These are phyloP conservation scores for Teleopsis dalmanni DNA, from an alignment of 1,140 invertebrate species.

Conservation along the genomic window DNA sequence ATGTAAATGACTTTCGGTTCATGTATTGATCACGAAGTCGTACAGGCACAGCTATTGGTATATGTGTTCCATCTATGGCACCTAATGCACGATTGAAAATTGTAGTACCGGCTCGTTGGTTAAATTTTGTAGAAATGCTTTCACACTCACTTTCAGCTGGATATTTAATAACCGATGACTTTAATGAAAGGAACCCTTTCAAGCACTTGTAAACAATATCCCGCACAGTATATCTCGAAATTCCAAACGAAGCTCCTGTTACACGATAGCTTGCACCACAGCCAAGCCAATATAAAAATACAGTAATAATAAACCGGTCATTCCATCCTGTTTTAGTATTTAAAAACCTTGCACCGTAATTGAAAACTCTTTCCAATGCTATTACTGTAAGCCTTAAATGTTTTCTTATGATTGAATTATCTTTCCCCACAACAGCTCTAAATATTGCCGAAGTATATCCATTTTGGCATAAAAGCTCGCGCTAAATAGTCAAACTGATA, in stretches of 20 bases:
- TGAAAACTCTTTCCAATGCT: background rate
- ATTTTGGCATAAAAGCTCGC: too few relatives aligned
- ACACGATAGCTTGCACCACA: background rate
- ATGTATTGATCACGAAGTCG: background rate
- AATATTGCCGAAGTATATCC: too few relatives aligned
- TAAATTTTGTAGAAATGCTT: background rate
- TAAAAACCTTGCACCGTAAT: background rate
- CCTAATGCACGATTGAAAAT: background rate
- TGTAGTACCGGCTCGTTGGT: background rate
- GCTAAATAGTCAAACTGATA: too few relatives aligned
- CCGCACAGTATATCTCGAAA: background rate
- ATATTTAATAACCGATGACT: background rate
- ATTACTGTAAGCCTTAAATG: background rate
- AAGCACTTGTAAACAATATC: background rate
- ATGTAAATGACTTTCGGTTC: background rate
- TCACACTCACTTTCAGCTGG: background rate
- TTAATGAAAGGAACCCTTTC: background rate
- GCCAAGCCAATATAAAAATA: background rate
- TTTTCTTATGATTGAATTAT: background rate
- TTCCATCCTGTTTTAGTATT: background rate
- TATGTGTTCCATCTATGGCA: background rate
- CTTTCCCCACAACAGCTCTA: background rate
- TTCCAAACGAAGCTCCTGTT: background rate
- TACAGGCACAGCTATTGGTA: background rate
- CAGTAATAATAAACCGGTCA: background rate